phyloP scores from a whole-genome alignment of 2,797 vertebrate species.

The Rousettus madagascariensis region DNA sequence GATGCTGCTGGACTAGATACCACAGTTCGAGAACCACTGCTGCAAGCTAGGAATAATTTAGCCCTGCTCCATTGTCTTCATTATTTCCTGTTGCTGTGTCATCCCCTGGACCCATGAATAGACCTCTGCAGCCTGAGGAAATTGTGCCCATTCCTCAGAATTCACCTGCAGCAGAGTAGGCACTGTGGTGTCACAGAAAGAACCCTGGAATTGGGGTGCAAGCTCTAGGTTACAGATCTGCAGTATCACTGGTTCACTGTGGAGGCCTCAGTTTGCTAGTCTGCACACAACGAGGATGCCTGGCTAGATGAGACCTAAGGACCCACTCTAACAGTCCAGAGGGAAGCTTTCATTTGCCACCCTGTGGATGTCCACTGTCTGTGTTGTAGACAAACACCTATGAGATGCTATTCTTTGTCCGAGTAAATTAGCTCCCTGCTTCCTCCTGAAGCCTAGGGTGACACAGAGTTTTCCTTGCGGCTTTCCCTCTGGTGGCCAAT shows the following conservation, averaged over 20 bases:
- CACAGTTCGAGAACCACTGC: not conserved
- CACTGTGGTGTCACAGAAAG: not conserved
- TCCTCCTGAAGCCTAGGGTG: not conserved
- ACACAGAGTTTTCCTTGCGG: not conserved
- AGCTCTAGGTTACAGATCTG: not conserved
- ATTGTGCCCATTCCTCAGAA: not conserved
- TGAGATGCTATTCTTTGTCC: not conserved
- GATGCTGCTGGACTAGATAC: not conserved
- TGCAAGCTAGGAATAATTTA: not conserved
- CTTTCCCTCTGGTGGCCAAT: not conserved
- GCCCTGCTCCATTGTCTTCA: not conserved
- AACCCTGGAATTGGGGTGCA: not conserved
- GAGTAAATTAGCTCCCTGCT: not conserved
- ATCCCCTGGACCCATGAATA: not conserved
- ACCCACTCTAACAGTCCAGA: not conserved
- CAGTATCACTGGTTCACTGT: not conserved
- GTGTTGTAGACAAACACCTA: not conserved
- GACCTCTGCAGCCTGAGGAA: not conserved
- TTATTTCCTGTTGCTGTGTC: not conserved
- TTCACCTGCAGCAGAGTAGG: not conserved
- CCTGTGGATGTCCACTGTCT: not conserved
- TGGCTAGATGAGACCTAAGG: not conserved
- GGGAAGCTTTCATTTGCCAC: not conserved
- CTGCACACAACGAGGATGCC: rapidly evolving
- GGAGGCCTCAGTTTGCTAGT: not conserved